Percentiles rank a stretch among this genome's conserved stretches.
Evolutionary conservation across 30 jellyfish, hydroid and myxozoan genomes (phyloP).

Genomic region (Hydractinia symbiolongicarpus): DNA sequence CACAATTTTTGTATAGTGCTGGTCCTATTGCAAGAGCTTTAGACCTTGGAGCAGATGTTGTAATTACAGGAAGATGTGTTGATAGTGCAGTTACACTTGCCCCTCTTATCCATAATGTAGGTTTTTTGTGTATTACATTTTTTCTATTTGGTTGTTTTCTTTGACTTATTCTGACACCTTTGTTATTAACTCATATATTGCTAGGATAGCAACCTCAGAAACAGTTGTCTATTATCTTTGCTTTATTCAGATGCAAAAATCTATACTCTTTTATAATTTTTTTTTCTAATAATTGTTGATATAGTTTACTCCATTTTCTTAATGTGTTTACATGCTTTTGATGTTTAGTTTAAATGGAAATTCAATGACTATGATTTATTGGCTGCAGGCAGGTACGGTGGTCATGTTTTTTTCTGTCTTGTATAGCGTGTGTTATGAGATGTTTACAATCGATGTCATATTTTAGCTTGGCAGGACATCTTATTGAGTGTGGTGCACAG

Average conservation of each 20-base stretch:
- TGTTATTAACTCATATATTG: too few species aligned
- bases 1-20: conserved; percentile 34
- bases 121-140: background rate
- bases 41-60: conserved; percentile 88
- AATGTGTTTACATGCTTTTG: too few species aligned
- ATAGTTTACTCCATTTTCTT: too few species aligned
- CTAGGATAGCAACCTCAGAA: too few species aligned
- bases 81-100: conserved; percentile 89
- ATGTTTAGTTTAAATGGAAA: conserved; percentile 53
- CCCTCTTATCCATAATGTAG: conserved; percentile 54
- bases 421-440: background rate
- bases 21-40: conserved; percentile 83
- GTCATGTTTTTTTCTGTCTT: background rate
- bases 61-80: conserved; percentile 80
- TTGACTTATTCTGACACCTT: too few species aligned
- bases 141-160: background rate
- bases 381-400: conserved; percentile 60
- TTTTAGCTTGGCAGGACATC: conserved; percentile 71
- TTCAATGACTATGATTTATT: conserved; percentile 55
- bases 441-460: background rate
- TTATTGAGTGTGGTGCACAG: conserved; percentile 91
- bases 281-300: too few species aligned
- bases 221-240: too few species aligned
- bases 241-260: too few species aligned
- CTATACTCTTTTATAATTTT: too few species aligned